Conservation (phyloP, 2,113 vertebrate species). For the Otocyon megalotis region DNA sequence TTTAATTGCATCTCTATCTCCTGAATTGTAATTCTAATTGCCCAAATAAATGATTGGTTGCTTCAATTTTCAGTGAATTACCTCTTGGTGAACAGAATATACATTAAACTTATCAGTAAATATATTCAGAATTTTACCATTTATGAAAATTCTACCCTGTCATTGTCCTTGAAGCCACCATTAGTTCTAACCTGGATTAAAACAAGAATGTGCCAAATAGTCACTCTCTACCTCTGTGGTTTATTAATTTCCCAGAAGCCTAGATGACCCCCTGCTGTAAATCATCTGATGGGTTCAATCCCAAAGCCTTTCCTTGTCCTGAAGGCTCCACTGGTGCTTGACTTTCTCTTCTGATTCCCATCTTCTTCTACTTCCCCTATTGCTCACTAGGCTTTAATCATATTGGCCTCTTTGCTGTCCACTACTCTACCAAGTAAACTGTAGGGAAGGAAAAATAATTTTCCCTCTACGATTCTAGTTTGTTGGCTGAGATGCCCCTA, state of each 20-base stretch:
- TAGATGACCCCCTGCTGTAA: too few species aligned
- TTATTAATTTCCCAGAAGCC: not conserved
- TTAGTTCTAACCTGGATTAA: not conserved
- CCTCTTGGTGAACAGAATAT: not conserved
- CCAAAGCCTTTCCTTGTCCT: not conserved
- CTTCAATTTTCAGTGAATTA: not conserved
- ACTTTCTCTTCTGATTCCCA: not conserved
- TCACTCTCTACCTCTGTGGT: not conserved
- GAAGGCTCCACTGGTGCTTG: not conserved
- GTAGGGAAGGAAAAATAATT: not conserved
- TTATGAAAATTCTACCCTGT: not conserved
- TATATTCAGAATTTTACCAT: not conserved
- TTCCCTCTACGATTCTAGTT: not conserved
- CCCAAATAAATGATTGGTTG: not conserved
- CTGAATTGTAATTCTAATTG: not conserved
- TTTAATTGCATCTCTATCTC: not conserved
- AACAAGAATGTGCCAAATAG: not conserved
- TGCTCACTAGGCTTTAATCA: not conserved
- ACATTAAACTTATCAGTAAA: not conserved
- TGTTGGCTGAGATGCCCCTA: not conserved
- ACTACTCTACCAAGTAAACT: fast-evolving
- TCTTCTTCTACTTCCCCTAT: not conserved
- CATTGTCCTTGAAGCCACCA: not conserved
- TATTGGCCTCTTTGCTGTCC: not conserved
- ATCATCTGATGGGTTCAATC: not conserved